These are phyloP conservation scores for Aythya baeri DNA, from an alignment of 2,113 vertebrate genomes.

Conservation along the genomic window DNA sequence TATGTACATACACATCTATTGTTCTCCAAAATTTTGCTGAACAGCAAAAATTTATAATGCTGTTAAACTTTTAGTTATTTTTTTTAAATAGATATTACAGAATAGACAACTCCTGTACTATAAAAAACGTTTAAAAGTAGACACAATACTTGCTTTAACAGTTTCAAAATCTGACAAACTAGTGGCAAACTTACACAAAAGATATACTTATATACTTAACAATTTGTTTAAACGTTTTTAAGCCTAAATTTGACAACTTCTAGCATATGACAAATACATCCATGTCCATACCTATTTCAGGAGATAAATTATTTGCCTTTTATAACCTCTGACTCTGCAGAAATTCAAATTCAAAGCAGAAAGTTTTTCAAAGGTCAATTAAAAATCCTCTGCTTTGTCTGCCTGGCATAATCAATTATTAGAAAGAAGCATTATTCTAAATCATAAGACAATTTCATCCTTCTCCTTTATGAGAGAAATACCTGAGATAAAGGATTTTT, in stretches of 20 bases:
- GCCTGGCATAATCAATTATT: neutral
- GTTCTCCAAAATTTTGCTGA: neutral
- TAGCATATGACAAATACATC: neutral
- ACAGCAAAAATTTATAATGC: neutral
- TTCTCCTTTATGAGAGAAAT: neutral
- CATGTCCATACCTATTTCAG: neutral
- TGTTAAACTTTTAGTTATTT: neutral
- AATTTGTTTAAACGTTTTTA: neutral
- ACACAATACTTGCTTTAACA: neutral
- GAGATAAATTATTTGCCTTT: neutral
- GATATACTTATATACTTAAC: neutral
- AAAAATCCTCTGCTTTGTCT: neutral
- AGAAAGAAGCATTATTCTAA: neutral
- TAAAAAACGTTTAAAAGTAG: neutral
- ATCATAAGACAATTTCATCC: neutral
- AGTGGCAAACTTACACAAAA: neutral
- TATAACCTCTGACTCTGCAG: neutral
- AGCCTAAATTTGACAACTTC: neutral
- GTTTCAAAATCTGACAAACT: neutral
- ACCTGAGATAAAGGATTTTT: neutral
- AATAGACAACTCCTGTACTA: rapidly evolving
- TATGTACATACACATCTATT: neutral
- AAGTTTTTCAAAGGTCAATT: neutral
- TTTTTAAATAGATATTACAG: neutral
- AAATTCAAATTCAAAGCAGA: neutral